phyloP scores from a whole-genome alignment of 2,888 invertebrate genomes.

The Thymelicus acteon region DNA sequence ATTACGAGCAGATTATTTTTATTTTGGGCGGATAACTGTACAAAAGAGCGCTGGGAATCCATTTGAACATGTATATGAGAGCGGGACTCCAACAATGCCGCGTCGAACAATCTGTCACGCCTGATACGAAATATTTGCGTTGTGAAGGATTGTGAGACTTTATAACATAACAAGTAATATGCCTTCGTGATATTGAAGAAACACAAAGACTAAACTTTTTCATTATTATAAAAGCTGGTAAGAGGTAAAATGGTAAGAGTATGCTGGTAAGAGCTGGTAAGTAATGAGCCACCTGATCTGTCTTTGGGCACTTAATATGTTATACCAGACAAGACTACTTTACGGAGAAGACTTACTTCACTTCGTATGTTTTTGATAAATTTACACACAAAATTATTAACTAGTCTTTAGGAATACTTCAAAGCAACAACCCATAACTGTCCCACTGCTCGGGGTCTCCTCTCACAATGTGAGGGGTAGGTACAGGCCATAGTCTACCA shows the following conservation, averaged over 20 bases:
- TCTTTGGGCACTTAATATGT: background rate
- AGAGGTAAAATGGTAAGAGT: too few species aligned
- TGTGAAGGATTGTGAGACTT: conserved; percentile 18
- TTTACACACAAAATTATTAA: background rate
- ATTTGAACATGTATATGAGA: conserved; percentile 35
- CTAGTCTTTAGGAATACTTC: too few species aligned
- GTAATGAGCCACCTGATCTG: conserved; percentile 1
- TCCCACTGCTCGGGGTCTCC: too few species aligned
- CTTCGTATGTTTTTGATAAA: background rate
- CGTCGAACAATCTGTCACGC: conserved; percentile 38
- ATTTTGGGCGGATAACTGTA: conserved; percentile 36
- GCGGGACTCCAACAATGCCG: conserved; percentile 33
- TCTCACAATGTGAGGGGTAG: too few species aligned
- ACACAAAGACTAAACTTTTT: conserved; percentile 3
- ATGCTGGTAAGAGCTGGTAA: conserved; percentile 5
- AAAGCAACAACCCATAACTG: too few species aligned
- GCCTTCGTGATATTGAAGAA: conserved; percentile 3
- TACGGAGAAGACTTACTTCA: background rate
- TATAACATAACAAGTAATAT: conserved; percentile 34
- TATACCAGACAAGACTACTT: background rate
- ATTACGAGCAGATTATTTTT: conserved; percentile 35
- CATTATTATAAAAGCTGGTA: conserved; percentile 6
- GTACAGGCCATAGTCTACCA: too few species aligned
- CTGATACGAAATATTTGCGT: conserved; percentile 37
- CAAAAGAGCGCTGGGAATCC: conserved; percentile 36